These are phyloP conservation scores for Panagrolaimus sp. DNA, from an alignment of 1,140 invertebrate species.

Conservation along the genomic window DNA sequence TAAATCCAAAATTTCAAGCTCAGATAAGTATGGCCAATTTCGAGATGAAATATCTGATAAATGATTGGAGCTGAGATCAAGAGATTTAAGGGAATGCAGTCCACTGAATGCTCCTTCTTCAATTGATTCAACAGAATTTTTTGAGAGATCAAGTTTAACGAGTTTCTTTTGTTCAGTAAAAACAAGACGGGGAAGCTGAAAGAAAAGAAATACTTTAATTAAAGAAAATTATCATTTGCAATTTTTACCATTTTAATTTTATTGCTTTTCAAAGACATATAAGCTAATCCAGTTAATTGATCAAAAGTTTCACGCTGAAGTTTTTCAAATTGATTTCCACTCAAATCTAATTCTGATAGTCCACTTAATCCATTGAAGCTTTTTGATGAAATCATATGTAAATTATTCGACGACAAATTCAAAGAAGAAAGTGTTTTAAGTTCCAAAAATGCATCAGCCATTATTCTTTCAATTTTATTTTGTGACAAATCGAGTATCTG, in stretches of 20 bases:
- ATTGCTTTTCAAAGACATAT: neutral
- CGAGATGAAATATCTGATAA: neutral
- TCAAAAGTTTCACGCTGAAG: neutral
- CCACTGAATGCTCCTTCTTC: constrained; percentile 12
- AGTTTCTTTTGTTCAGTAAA: constrained; percentile 14
- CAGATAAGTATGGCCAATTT: constrained; percentile 8
- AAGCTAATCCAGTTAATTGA: neutral
- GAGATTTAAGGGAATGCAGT: neutral
- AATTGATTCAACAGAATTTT: neutral
- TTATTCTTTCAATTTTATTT: constrained; percentile 12
- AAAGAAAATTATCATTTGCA: no score
- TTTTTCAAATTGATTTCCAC: constrained; percentile 3
- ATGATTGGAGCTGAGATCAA: neutral
- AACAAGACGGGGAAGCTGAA: neutral
- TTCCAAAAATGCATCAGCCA: neutral
- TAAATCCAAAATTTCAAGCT: constrained; percentile 5
- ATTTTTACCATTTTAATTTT: neutral
- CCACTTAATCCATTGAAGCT: neutral
- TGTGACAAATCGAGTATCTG: neutral
- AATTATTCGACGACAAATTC: neutral
- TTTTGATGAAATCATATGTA: neutral
- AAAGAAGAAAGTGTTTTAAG: neutral
- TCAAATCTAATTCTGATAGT: constrained; percentile 7
- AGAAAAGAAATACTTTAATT: no score
- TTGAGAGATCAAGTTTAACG: constrained; percentile 5